Evolutionary conservation across 1,140 invertebrate species (phyloP).

Genomic region (Leptoteleia sp.): DNA sequence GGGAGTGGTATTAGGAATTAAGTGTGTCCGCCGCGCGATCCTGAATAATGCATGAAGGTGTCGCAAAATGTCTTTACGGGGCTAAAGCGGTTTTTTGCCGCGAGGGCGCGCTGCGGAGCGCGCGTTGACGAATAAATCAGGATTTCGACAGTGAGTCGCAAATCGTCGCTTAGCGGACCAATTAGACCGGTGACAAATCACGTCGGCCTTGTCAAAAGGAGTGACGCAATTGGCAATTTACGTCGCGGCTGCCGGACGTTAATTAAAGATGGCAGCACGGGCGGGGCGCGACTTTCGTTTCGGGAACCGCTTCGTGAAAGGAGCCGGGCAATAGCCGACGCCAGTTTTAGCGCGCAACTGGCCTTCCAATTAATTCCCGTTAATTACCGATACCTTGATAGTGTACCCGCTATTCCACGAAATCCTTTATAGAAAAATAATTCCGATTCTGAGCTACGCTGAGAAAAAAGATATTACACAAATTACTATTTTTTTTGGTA

Average conservation of each 20-base stretch:
- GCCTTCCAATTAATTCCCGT: conserved; percentile 52
- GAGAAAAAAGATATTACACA: too few relatives aligned
- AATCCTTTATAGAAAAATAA: too few relatives aligned
- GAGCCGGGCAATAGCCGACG: conserved; percentile 33
- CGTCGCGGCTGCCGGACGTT: conserved; percentile 36
- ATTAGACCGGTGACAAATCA: conserved; percentile 67
- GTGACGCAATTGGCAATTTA: conserved; percentile 63
- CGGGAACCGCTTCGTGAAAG: conserved; percentile 25
- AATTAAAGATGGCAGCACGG: conserved; percentile 56
- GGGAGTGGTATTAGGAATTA: conserved; percentile 48
- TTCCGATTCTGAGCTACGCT: too few relatives aligned
- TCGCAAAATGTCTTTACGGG: conserved; percentile 53
- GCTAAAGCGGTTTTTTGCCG: conserved; percentile 51
- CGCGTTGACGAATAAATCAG: conserved; percentile 58
- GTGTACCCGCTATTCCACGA: too few relatives aligned
- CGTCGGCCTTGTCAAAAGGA: conserved; percentile 62
- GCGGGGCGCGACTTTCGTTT: conserved; percentile 15
- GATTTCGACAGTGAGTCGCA: conserved; percentile 58
- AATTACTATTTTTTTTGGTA: too few relatives aligned
- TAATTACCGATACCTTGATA: conserved; percentile 46
- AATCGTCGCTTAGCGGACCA: conserved; percentile 55
- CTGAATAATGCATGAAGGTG: conserved; percentile 65
- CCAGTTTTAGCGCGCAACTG: conserved; percentile 17
- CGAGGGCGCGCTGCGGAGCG: conserved; percentile 34
- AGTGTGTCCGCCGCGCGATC: conserved; percentile 32